These are phyloP conservation scores for Subacronicta megacephala DNA, from an alignment of 2,888 invertebrate genomes.

Conservation along the genomic window DNA sequence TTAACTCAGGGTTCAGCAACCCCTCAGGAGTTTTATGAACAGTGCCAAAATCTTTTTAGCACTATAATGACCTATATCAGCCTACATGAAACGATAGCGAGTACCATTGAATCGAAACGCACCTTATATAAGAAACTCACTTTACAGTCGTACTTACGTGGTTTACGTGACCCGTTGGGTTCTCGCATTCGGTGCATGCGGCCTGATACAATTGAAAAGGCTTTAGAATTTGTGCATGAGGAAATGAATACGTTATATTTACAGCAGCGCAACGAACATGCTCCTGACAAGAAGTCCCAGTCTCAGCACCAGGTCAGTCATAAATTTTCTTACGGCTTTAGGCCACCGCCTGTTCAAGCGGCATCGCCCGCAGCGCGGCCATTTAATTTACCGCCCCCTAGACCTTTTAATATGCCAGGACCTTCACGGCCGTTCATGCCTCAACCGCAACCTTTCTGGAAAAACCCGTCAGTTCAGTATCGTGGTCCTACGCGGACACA, in stretches of 20 bases:
- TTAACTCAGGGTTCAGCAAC: constrained; percentile 34
- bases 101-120: constrained; percentile 42
- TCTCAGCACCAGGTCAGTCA: too few species aligned
- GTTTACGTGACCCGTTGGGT: constrained; percentile 47
- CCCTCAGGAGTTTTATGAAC: constrained; percentile 53
- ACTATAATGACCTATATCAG: constrained; percentile 50
- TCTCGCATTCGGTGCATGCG: constrained; percentile 56
- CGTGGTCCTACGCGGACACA: constrained; percentile 33
- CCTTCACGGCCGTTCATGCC: constrained; percentile 3
- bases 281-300: constrained; percentile 2
- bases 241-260: constrained; percentile 48
- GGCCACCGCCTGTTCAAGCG: too few species aligned
- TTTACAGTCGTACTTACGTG: constrained; percentile 47
- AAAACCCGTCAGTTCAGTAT: constrained; percentile 6
- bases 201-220: constrained; percentile 49
- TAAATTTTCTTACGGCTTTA: too few species aligned
- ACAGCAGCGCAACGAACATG: constrained; percentile 33
- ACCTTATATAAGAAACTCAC: constrained; percentile 48
- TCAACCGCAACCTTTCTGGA: constrained; percentile 3
- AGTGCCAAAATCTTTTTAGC: constrained; percentile 50
- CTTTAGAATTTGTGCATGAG: constrained; percentile 51
- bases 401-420: constrained; percentile 11
- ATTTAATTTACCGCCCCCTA: too few species aligned
- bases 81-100: constrained; percentile 42
- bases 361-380: too few species aligned